phyloP scores from a whole-genome alignment of 2,797 vertebrate species.

The Anabacerthia variegaticeps region DNA sequence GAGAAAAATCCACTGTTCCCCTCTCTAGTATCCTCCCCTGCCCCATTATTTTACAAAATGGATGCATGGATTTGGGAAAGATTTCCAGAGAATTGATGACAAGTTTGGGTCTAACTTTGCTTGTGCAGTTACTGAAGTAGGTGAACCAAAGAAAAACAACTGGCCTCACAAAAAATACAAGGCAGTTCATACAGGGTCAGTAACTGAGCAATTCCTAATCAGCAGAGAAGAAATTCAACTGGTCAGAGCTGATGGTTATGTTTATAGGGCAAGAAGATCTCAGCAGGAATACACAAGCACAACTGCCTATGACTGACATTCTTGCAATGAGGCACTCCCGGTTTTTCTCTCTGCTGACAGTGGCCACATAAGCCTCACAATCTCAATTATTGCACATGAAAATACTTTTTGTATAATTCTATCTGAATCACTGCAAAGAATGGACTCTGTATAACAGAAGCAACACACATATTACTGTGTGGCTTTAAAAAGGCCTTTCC shows the following conservation, averaged over 20 bases:
- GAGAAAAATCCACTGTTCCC: neutral
- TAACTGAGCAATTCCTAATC: neutral
- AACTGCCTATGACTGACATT: neutral
- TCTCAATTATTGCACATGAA: neutral
- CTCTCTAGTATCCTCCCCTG: neutral
- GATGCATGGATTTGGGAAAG: neutral
- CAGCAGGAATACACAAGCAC: neutral
- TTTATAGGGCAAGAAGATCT: neutral
- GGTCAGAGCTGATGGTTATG: neutral
- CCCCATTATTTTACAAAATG: neutral
- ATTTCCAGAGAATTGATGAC: neutral
- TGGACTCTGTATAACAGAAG: neutral
- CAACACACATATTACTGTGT: fast-evolving
- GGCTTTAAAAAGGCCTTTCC: neutral
- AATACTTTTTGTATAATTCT: neutral
- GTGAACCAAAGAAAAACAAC: neutral
- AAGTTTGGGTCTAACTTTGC: neutral
- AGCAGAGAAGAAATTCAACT: neutral
- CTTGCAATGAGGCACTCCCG: neutral
- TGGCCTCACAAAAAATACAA: neutral
- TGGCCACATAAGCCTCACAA: neutral
- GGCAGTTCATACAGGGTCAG: fast-evolving
- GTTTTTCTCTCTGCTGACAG: neutral
- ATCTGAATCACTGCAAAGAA: neutral
- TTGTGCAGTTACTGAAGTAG: neutral